Evolutionary conservation across 1,140 invertebrate species (phyloP).

Genomic region (Drosophila kepulauana): DNA sequence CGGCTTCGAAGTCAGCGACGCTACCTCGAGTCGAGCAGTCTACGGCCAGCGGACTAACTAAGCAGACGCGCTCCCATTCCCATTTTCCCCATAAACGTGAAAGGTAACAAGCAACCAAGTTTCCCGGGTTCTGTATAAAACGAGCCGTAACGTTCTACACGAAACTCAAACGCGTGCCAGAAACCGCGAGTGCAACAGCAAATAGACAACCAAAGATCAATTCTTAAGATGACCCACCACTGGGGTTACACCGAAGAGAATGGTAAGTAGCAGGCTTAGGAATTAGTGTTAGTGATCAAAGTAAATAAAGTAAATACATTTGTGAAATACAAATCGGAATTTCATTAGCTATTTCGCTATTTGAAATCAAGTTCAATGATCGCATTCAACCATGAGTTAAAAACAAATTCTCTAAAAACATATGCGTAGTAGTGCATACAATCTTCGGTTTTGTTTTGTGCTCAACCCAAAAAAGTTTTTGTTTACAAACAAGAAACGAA

Average conservation of each 20-base stretch:
- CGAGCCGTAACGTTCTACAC: slow-evolving; percentile 35
- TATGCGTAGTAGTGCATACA: slow-evolving; percentile 5
- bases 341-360: too few species aligned
- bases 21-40: slow-evolving; percentile 63
- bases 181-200: slow-evolving; percentile 59
- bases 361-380: too few species aligned
- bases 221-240: slow-evolving; percentile 76
- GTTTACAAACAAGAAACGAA: slow-evolving; percentile 40
- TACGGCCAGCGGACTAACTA: slow-evolving; percentile 69
- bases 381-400: too few species aligned
- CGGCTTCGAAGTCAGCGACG: slow-evolving; percentile 62
- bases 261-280: slow-evolving; percentile 59
- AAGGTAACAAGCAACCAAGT: background rate
- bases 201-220: slow-evolving; percentile 29
- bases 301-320: background rate
- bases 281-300: slow-evolving; percentile 8
- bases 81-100: slow-evolving; percentile 10
- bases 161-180: slow-evolving; percentile 60
- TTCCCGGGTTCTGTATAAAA: slow-evolving; percentile 58
- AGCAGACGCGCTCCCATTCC: slow-evolving; percentile 53
- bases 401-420: too few species aligned
- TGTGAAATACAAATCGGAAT: too few species aligned
- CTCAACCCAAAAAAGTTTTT: slow-evolving; percentile 16
- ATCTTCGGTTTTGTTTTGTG: slow-evolving; percentile 23
- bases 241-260: slow-evolving; percentile 83